Base-by-base conservation (phyloP, 1,140 invertebrate species). In the Augochlora pura region DNA sequence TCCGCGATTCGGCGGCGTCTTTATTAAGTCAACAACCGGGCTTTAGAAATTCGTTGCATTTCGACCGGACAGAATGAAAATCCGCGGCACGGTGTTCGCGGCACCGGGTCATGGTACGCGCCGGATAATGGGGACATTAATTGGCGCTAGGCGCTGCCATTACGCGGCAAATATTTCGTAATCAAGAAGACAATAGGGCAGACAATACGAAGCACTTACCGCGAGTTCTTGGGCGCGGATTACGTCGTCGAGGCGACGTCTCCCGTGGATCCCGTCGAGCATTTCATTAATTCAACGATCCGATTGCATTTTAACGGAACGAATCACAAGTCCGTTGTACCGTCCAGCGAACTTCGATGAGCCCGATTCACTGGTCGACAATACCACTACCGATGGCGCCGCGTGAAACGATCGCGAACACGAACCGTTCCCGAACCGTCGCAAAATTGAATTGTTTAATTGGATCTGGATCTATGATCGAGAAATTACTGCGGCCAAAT, bases 11-110 rank as follows among this genome's bases (percentile, higher is more conserved):
- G 71, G 16, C 9, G 23, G 18, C 46, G 59, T 57, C 60, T 78
- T 72, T 78, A 78, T 78, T 78, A 78, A 72, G 49, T 78, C 76
- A 57, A 78, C 76, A 78, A 72, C 76, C 49, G 42, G 42, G 49
- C 60, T 64, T 72, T 78, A 78, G 60, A 78, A 78, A 63, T 72
- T 32, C 68, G 32, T 27, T 52, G 75, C 67, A 39, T 71, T 71
- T 63, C 68, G 42, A 18, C 25, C 38, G 21, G 32, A 57, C 16
- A 12, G n/a, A 78, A 72, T 78, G 72, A 57, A 46, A 72, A 65
- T 72, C 21, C 27, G 16, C 8, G 25, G 18, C 7, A 21, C 5
- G 57, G 68, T 71, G 71, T 59, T 82, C 57, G 18, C 2, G 32
- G 32, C 32, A 4, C 6, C 16, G 16, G 42, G 5, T 3, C 16